Evolutionary conservation across 1,140 invertebrate genomes (phyloP).

Genomic region (Polypedilum vanderplanki): DNA sequence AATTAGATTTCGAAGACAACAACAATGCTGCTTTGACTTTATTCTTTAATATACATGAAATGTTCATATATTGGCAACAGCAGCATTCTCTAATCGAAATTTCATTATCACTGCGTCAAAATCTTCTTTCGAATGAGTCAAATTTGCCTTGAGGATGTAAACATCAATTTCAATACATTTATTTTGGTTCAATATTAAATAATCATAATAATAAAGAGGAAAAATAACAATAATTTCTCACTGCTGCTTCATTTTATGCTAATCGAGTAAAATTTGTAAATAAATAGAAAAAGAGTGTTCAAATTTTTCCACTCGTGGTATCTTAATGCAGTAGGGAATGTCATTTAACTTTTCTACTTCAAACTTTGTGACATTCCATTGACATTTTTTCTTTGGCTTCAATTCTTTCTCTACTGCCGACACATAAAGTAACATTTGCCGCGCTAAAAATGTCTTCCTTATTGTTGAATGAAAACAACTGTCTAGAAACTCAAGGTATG

Average conservation of each 20-base stretch:
- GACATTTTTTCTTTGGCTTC: neutral
- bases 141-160: constrained; percentile 19
- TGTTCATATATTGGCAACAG: neutral
- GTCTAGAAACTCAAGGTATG: too few species aligned
- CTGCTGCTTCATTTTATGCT: too few species aligned
- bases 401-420: constrained; percentile 5
- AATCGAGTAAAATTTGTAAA: too few species aligned
- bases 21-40: neutral
- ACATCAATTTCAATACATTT: neutral
- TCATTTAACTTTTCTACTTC: neutral
- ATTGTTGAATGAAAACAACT: neutral
- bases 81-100: constrained; percentile 9
- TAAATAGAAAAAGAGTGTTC: neutral
- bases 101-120: constrained; percentile 18
- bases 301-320: neutral
- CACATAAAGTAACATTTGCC: neutral
- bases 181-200: too few species aligned
- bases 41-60: neutral
- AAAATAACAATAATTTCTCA: too few species aligned
- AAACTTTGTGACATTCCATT: neutral
- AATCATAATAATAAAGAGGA: too few species aligned
- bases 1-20: constrained; percentile 22
- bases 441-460: neutral
- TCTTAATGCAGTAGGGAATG: neutral
- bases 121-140: neutral